Conservation (phyloP, 2,113 vertebrate species). For the Vulpes ferrilata region DNA sequence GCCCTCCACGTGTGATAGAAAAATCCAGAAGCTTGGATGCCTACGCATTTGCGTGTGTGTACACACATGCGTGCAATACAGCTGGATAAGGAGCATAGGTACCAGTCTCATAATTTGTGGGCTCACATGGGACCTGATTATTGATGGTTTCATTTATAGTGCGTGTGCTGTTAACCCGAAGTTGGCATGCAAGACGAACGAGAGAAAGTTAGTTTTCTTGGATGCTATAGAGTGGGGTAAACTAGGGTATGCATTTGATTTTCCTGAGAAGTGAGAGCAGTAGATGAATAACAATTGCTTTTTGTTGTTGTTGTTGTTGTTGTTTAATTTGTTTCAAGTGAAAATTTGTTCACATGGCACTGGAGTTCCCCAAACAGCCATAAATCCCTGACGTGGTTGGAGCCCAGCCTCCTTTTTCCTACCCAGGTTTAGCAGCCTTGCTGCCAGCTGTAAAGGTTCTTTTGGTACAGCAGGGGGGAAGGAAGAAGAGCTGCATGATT, state of each 20-base stretch:
- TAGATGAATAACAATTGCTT: neutral
- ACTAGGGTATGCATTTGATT: constrained; percentile 28
- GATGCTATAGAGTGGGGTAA: neutral
- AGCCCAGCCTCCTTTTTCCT: constrained; percentile 9
- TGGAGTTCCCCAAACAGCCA: neutral
- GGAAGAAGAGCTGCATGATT: neutral
- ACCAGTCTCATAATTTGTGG: neutral
- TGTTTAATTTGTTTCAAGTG: constrained; percentile 28
- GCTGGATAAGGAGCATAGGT: neutral
- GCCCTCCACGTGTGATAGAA: neutral
- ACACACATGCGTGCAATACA: rapidly evolving
- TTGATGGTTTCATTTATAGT: neutral
- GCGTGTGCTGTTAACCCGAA: neutral
- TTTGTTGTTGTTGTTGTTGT: neutral
- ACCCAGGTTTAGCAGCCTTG: constrained; percentile 14
- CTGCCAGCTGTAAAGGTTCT: neutral
- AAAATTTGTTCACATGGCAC: constrained; percentile 66
- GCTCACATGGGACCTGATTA: neutral
- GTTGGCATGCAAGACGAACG: neutral
- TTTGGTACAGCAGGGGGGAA: neutral
- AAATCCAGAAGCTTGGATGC: constrained; percentile 7
- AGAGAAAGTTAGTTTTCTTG: neutral
- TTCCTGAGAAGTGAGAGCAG: constrained; percentile 32
- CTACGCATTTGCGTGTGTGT: neutral
- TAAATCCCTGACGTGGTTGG: constrained; percentile 56